These are phyloP conservation scores for Chaenocephalus aceratus DNA, from an alignment of 2,113 vertebrate genomes.

Conservation along the genomic window DNA sequence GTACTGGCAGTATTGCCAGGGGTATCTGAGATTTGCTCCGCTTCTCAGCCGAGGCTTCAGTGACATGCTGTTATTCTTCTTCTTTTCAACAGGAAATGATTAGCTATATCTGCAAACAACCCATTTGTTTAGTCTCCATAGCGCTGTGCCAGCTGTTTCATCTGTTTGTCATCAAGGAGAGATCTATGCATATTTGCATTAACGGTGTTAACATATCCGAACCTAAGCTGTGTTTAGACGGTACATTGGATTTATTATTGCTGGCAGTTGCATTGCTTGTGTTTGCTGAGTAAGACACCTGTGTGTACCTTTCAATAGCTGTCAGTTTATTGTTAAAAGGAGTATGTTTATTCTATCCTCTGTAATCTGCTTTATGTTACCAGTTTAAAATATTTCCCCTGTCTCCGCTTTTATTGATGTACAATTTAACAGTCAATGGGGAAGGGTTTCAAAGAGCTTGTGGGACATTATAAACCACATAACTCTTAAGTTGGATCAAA, in stretches of 20 bases:
- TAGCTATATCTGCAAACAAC: conserved; percentile 58
- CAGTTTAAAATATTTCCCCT: conserved; percentile 31
- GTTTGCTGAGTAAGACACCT: conserved; percentile 46
- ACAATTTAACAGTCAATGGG: neutral
- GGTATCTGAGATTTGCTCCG: conserved; percentile 26
- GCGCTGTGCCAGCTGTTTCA: conserved; percentile 43
- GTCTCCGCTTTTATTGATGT: neutral
- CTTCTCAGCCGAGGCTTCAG: conserved; percentile 6
- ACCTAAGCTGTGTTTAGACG: conserved; percentile 24
- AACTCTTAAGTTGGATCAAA: neutral
- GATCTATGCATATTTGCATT: conserved; percentile 51
- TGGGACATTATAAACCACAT: neutral
- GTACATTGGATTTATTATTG: conserved; percentile 55
- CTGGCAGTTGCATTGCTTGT: conserved; percentile 34
- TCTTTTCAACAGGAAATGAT: conserved; percentile 67
- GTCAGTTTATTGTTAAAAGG: conserved; percentile 46
- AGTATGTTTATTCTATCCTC: neutral
- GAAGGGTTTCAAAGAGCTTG: neutral
- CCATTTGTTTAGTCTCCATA: conserved; percentile 62
- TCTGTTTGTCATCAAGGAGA: conserved; percentile 60
- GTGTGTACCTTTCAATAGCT: conserved; percentile 30
- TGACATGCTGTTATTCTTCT: conserved; percentile 61
- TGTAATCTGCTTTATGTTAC: conserved; percentile 30
- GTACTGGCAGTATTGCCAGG: conserved; percentile 21
- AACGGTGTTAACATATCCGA: conserved; percentile 53